A percentile compares a stretch with the other conserved stretches of the same genome.
phyloP scores from a whole-genome alignment of 2,888 invertebrate species.

The Lepidocyrtinus sp. region DNA sequence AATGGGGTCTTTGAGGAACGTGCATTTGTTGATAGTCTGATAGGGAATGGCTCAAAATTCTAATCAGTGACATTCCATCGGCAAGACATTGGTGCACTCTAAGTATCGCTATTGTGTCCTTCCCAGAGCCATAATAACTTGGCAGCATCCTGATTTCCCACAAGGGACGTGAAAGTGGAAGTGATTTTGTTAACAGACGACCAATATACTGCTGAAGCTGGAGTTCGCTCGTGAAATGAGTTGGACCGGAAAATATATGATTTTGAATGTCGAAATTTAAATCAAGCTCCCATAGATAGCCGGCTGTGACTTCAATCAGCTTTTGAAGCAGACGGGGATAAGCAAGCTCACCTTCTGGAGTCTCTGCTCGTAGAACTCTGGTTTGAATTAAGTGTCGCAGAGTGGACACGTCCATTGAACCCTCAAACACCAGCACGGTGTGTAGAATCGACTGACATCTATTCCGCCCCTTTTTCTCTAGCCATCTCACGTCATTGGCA shows the following conservation, averaged over 20 bases:
- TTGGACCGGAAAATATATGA: constrained; percentile 74
- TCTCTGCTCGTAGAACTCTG: constrained; percentile 73
- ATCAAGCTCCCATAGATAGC: constrained; percentile 75
- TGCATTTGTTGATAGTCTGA: constrained; percentile 72
- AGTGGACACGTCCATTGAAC: constrained; percentile 73
- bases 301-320: constrained; percentile 72
- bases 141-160: constrained; percentile 76
- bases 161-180: constrained; percentile 73
- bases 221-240: constrained; percentile 71
- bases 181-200: constrained; percentile 72
- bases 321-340: constrained; percentile 75
- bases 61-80: constrained; percentile 75
- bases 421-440: constrained; percentile 74
- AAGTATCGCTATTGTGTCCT: constrained; percentile 74
- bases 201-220: constrained; percentile 74
- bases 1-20: constrained; percentile 72
- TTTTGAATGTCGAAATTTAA: constrained; percentile 74
- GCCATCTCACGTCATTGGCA: constrained; percentile 74
- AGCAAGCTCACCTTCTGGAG: constrained; percentile 71
- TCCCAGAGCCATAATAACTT: constrained; percentile 72
- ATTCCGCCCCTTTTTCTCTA: constrained; percentile 71
- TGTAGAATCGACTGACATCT: constrained; percentile 73
- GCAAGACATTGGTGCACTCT: constrained; percentile 75
- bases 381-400: constrained; percentile 74
- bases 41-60: constrained; percentile 72